A percentile compares a stretch with the other conserved stretches of the same genome.
Evolutionary conservation across 2,888 invertebrate genomes (phyloP).

Genomic region (Pristionchus arcanus): DNA sequence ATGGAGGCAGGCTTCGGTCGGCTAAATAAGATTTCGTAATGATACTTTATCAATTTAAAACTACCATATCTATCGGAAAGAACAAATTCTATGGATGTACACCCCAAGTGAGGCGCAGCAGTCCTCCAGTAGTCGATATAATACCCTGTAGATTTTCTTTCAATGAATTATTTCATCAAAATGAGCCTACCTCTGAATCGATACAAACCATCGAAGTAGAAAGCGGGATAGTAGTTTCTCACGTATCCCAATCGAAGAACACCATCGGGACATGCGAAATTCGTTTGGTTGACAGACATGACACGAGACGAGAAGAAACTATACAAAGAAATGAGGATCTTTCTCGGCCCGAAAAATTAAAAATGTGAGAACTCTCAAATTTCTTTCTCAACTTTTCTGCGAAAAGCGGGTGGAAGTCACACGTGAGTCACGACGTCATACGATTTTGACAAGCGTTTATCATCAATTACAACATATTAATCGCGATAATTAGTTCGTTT

Average conservation of each 20-base stretch:
- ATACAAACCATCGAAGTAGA: background rate
- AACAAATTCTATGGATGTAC: background rate
- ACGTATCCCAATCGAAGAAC: conserved; percentile 21
- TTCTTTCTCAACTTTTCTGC: background rate
- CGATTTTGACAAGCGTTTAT: background rate
- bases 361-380: background rate
- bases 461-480: background rate
- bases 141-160: background rate
- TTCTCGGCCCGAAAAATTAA: background rate
- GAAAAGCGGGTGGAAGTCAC: background rate
- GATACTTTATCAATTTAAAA: background rate
- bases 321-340: background rate
- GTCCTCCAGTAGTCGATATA: conserved; percentile 19
- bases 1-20: background rate
- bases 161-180: background rate
- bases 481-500: background rate
- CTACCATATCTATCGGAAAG: background rate
- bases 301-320: background rate
- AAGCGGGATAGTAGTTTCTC: conserved; percentile 10
- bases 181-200: background rate
- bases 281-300: background rate
- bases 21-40: background rate
- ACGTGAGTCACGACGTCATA: conserved; percentile 19
- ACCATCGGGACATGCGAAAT: conserved; percentile 18
- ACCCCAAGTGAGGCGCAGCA: background rate